phyloP scores from a whole-genome alignment of 2,888 invertebrate genomes.

The Apodemia mormo region DNA sequence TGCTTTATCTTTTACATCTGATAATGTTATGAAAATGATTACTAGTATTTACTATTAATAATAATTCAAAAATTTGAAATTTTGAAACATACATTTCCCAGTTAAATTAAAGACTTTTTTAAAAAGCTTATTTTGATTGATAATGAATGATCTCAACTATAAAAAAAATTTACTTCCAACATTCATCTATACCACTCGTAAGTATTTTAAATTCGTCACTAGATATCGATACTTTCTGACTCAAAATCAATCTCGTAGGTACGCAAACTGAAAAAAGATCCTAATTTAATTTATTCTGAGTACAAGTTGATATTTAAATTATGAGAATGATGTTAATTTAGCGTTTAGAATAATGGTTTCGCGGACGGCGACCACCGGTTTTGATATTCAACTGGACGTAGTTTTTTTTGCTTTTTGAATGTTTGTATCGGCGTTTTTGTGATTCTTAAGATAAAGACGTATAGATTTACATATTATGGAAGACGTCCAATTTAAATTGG shows the following conservation, averaged over 20 bases:
- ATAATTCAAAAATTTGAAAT: no score
- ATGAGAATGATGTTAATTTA: conserved; percentile 79
- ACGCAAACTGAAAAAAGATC: conserved; percentile 28
- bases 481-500: conserved; percentile 79
- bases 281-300: conserved; percentile 34
- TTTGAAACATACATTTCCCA: no score
- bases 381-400: conserved; percentile 62
- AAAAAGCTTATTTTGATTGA: no score
- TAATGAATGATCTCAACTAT: no score
- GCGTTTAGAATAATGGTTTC: conserved; percentile 75
- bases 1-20: no score
- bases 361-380: conserved; percentile 76
- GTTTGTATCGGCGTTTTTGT: conserved; percentile 70
- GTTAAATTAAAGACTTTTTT: no score
- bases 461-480: conserved; percentile 78
- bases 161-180: no score
- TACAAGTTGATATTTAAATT: conserved; percentile 72
- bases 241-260: not conserved
- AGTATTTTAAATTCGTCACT: not conserved
- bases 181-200: no score
- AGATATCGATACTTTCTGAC: not conserved
- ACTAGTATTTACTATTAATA: no score
- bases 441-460: conserved; percentile 79
- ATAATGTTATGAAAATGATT: no score
- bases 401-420: conserved; percentile 60